phyloP scores from a whole-genome alignment of 2,113 vertebrate species.

The Seriola rivoliana region DNA sequence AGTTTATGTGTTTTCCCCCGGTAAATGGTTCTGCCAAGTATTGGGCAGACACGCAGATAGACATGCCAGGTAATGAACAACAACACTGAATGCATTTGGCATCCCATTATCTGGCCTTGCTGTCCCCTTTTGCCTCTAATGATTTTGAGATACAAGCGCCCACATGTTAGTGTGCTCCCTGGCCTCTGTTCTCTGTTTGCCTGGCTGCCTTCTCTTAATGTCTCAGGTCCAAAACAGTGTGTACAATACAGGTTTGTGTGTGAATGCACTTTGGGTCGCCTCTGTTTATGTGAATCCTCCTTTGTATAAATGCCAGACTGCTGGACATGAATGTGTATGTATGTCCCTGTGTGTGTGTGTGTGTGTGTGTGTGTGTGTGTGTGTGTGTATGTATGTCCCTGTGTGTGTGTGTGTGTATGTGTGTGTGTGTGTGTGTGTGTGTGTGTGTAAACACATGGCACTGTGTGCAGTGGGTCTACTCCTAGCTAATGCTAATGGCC shows the following conservation, averaged over 20 bases:
- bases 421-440: neutral
- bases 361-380: neutral
- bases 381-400: no score
- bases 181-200: slow-evolving; percentile 41
- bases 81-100: slow-evolving; percentile 63
- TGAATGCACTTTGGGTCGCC: neutral
- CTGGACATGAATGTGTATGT: neutral
- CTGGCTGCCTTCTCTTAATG: slow-evolving; percentile 31
- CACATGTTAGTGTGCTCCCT: slow-evolving; percentile 48
- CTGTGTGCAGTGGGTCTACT: slow-evolving; percentile 7
- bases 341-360: slow-evolving; percentile 1
- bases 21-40: slow-evolving; percentile 52
- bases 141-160: slow-evolving; percentile 59
- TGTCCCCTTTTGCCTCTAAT: slow-evolving; percentile 64
- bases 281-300: neutral
- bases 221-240: slow-evolving; percentile 19
- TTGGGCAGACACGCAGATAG: slow-evolving; percentile 45
- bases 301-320: slow-evolving; percentile 4
- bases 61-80: slow-evolving; percentile 67
- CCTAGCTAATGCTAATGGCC: slow-evolving; percentile 64
- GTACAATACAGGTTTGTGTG: slow-evolving; percentile 28
- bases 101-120: slow-evolving; percentile 67
- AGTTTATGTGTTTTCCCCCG: slow-evolving; percentile 44
- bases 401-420: no score
- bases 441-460: slow-evolving; percentile 11